Conservation (phyloP, 2,888 invertebrate genomes). For the Diarsia mendica region DNA sequence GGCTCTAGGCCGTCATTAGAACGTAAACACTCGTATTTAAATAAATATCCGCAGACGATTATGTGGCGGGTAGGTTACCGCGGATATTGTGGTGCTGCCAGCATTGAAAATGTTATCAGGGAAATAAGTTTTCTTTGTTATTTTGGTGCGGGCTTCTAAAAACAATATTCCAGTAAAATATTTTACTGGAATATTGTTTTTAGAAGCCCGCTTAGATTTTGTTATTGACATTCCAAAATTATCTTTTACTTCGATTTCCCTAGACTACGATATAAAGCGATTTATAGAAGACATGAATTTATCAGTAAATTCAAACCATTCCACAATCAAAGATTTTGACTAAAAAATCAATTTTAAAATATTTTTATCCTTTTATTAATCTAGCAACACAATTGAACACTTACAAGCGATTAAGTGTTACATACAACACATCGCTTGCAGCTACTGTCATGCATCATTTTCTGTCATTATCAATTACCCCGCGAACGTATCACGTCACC, state of each 20-base stretch:
- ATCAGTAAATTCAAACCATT: background rate
- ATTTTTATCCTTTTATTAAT: conserved; percentile 38
- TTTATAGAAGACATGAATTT: background rate
- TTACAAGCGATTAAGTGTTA: conserved; percentile 77
- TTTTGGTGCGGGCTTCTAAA: background rate
- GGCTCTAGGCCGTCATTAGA: conserved; percentile 77
- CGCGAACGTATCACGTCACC: conserved; percentile 77
- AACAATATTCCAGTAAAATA: background rate
- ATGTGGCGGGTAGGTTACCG: conserved; percentile 72
- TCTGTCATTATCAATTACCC: conserved; percentile 88
- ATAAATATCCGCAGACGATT: conserved; percentile 79
- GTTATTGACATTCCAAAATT: background rate
- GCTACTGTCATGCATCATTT: conserved; percentile 89
- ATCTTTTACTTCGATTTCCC: background rate
- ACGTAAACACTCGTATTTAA: conserved; percentile 81
- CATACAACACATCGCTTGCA: conserved; percentile 82
- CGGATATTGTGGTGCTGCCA: conserved; percentile 75
- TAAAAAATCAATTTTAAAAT: conserved; percentile 13
- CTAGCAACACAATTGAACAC: conserved; percentile 71
- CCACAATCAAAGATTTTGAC: background rate
- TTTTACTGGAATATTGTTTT: too few species aligned
- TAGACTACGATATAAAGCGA: background rate
- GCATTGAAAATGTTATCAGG: conserved; percentile 3
- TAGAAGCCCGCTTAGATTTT: too few species aligned
- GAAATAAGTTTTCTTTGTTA: background rate